Evolutionary conservation across 1,140 invertebrate species (phyloP), one percentile per base, ranked within the genome.

Genomic region (Adelges cooleyi): DNA sequence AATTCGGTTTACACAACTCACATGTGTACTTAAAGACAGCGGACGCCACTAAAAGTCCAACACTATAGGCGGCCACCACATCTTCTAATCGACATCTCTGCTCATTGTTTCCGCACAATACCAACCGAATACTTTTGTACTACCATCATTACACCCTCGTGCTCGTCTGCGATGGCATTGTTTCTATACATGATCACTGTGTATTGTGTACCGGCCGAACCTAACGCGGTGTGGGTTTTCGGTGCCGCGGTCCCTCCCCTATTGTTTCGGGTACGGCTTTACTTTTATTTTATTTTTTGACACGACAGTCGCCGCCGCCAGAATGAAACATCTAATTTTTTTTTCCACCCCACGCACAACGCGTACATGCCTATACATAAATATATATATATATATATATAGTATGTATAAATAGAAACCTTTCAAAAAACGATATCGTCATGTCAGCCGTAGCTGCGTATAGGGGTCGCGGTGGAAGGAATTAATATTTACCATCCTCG

Each of bases 101-200:
- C 15, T 42, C 54, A 44, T 59, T 59, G 54, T 59, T 59, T 59
- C 54, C 44, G 38, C 40, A 59, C 54, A 59, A 59, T 44, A 18
- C 54, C n/a, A n/a, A n/a, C 36, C 54, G 13, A 42, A 59, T 38
- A 54, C 52, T 54, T 54, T 54, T 18, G n/a, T n/a, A 6, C 29
- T 46, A 27, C 54, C 38, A 59, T 59, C 44, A 59, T 46, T 44
- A 17, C n/a, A 2, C 29, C 3, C 1, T n/a, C 11, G 17, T 22
- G 38, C 8, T 44, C 53, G 23, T 56, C 22, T 42, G 36, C 13
- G 10, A 10, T 11, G 5, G 29, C 20, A 59, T 59, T 59, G 40
- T 59, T 59, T 18, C 54, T 33, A 33, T 33, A 33, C 29, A 33
- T 33, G 25, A 59, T 40, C 40, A 59, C 44, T 59, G 40, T 44